Conservation (phyloP, 2,797 vertebrate genomes). For the Sebastiscus tertius region DNA sequence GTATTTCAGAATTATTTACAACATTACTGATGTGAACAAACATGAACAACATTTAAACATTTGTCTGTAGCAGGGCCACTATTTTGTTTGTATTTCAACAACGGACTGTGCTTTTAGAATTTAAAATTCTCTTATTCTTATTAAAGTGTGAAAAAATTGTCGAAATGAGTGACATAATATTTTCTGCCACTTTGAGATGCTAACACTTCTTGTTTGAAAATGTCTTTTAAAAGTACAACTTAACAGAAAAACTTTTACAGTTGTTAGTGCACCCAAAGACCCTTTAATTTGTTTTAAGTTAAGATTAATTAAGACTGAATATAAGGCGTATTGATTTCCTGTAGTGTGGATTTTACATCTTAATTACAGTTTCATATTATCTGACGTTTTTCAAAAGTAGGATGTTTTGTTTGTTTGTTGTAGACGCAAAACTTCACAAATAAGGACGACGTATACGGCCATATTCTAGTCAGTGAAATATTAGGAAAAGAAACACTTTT, state of each 20-base stretch:
- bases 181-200: not conserved
- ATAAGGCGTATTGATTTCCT: not conserved
- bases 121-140: not conserved
- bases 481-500: not conserved
- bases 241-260: too few relatives aligned
- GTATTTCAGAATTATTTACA: not conserved
- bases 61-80: not conserved
- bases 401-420: not conserved
- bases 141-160: not conserved
- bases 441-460: not conserved
- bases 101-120: not conserved
- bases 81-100: not conserved
- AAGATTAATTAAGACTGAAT: not conserved
- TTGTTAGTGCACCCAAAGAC: not conserved
- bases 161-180: not conserved
- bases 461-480: not conserved
- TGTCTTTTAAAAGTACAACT: not conserved
- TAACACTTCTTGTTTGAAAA: not conserved
- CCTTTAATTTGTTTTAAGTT: not conserved
- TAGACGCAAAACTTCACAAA: not conserved
- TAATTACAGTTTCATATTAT: not conserved
- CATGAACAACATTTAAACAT: not conserved
- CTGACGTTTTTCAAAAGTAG: not conserved
- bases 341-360: not conserved
- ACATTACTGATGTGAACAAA: not conserved